Conservation (phyloP, 2,113 vertebrate genomes). For the Zootoca vivipara region DNA sequence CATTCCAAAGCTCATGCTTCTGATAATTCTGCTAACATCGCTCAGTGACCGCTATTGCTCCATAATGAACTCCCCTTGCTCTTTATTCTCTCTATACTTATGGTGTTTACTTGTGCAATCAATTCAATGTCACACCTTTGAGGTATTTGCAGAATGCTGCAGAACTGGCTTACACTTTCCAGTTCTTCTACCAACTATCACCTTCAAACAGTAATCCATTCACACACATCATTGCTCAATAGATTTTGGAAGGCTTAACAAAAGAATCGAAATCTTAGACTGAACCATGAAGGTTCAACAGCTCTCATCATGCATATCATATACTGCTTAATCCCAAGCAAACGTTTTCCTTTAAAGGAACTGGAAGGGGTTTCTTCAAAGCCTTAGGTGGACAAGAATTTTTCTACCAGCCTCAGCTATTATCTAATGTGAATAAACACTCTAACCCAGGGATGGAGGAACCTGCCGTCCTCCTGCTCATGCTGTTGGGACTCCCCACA, state of each 20-base stretch:
- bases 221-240: not conserved
- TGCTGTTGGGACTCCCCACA: no score
- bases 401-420: not conserved
- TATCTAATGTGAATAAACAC: not conserved
- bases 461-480: no score
- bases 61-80: not conserved
- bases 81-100: not conserved
- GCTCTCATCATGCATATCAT: not conserved
- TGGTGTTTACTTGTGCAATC: not conserved
- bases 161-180: not conserved
- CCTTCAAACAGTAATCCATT: not conserved
- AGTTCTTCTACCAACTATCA: not conserved
- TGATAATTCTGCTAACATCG: not conserved
- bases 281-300: not conserved
- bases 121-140: not conserved
- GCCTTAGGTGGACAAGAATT: not conserved
- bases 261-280: not conserved
- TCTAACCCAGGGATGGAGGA: no score
- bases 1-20: not conserved
- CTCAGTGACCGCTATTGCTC: not conserved
- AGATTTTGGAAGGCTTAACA: not conserved
- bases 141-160: not conserved
- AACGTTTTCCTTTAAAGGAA: not conserved
- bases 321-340: not conserved
- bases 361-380: not conserved